Evolutionary conservation across 1,140 invertebrate species (phyloP).

Genomic region (Pachyrhynchus sulphureomaculatus): DNA sequence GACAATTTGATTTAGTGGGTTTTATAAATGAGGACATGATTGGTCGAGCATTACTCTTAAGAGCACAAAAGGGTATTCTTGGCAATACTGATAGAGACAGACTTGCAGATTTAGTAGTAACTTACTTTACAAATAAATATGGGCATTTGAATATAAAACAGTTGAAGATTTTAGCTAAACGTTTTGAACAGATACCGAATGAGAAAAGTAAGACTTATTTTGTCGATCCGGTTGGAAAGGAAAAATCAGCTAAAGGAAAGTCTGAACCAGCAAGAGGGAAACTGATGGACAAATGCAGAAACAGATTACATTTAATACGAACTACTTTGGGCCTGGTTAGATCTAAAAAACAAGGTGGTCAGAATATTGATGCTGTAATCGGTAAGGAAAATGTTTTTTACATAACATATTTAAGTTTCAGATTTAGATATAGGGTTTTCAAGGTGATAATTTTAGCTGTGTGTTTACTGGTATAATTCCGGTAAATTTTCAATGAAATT

Average conservation of each 20-base stretch:
- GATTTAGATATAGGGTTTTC: no score
- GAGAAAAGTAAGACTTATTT: slow-evolving; percentile 1
- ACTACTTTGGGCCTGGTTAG: background rate
- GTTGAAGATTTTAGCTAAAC: slow-evolving; percentile 4
- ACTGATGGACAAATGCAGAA: background rate
- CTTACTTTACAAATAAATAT: slow-evolving; percentile 4
- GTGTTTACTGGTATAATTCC: no score
- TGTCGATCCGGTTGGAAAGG: background rate
- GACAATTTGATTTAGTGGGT: background rate
- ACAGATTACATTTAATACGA: background rate
- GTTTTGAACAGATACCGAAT: slow-evolving; percentile 1
- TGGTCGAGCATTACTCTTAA: background rate
- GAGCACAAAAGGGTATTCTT: background rate
- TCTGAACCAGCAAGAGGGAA: slow-evolving; percentile 3
- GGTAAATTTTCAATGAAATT: no score
- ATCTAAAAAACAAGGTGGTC: background rate
- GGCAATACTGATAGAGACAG: background rate
- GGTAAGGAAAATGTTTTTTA: no score
- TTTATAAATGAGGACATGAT: background rate
- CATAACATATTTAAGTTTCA: no score
- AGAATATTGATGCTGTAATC: no score
- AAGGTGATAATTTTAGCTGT: no score
- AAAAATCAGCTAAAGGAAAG: background rate
- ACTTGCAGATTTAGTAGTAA: background rate
- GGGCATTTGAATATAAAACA: background rate